phyloP scores from a whole-genome alignment of 2,113 vertebrate genomes.

The Aspiorhynchus laticeps region DNA sequence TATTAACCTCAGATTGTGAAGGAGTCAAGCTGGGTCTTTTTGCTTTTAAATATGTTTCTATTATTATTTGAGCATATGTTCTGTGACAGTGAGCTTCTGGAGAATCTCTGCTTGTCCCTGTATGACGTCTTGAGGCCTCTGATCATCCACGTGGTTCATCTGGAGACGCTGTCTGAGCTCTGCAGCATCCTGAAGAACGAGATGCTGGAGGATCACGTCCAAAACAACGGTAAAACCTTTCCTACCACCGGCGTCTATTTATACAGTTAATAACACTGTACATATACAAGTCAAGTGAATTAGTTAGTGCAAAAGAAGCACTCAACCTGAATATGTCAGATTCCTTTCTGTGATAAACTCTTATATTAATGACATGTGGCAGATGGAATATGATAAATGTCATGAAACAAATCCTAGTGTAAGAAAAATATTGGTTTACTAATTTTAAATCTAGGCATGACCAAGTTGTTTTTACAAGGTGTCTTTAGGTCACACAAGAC shows the following conservation, averaged over 20 bases:
- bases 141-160: conserved; percentile 96
- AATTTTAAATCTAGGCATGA: no score
- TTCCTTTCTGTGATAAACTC: no score
- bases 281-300: no score
- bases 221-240: conserved; percentile 84
- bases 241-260: background rate
- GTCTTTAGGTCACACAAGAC: no score
- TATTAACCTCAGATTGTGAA: background rate
- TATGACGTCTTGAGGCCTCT: conserved; percentile 95
- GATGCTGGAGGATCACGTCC: conserved; percentile 96
- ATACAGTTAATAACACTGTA: no score
- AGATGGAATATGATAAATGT: no score
- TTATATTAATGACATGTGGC: no score
- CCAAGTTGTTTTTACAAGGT: no score
- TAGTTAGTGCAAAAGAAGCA: no score
- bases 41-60: background rate
- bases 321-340: no score
- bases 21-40: background rate
- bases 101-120: conserved; percentile 92
- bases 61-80: background rate
- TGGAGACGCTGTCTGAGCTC: conserved; percentile 97
- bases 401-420: no score
- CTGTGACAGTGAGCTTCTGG: conserved; percentile 86
- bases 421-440: no score
- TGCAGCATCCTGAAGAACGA: conserved; percentile 98